Evolutionary conservation across 2,113 vertebrate species (phyloP), one percentile per base, ranked within the genome.

Genomic region (Trematocara variabile): DNA sequence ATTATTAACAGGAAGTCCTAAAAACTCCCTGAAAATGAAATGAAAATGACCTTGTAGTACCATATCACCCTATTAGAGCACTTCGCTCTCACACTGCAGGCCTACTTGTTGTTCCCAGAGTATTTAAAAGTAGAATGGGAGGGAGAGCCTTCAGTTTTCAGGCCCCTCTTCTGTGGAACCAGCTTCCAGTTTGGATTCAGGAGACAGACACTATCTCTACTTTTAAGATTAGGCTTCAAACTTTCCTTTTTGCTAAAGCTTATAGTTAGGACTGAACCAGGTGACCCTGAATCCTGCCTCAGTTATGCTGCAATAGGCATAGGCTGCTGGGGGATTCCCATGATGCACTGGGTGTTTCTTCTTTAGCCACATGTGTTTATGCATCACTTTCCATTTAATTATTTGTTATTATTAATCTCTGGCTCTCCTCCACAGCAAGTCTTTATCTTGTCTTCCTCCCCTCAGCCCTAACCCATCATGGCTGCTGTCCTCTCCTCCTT

Each of bases 401-500:
- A 56, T 56, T 56, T 1, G 54, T 56, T 14, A 3, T 56, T 56
- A 3, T 56, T 56, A 28, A 14, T 56, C 54, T 56, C 54, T 56
- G 54, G 0, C 54, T 28, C 54, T 56, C 0, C 7, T 56, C 54
- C 54, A 28, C 54, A 8, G 54, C 25, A 2, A 8, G 7, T 56
- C 25, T 56, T 14, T 28, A 56, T 28, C 25, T 3, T 30, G 25
- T 56, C 13, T 30, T 16, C 3, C 2, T 28, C 12, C 54, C 7
- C 11, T 55, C 53, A 7, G 0, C 20, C 14, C 6, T 28, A 2
- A 8, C 12, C 54, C 22, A 56, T 3, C 25, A 3, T 56, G 1
- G 54, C 54, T 8, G 54, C 6, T 56, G 54, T 0, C 54, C 1
- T 0, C 13, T 0, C 25, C 12, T 30, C 25, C 54, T 0, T 56